Conservation (phyloP, 2,113 vertebrate species). For the Sitta europaea region DNA sequence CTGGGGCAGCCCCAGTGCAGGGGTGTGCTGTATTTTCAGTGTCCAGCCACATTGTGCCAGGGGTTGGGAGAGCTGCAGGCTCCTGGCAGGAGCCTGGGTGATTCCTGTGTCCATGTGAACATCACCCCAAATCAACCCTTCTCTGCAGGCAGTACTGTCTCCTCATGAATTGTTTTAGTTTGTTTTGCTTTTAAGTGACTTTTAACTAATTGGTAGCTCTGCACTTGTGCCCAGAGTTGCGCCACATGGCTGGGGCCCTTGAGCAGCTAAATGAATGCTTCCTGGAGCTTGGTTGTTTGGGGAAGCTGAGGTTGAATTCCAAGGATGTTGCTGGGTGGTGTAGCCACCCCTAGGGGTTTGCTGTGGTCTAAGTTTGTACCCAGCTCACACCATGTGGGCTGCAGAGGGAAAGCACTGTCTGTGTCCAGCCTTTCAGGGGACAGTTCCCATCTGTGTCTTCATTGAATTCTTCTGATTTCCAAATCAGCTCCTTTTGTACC, state of each 20-base stretch:
- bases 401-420: accelerated
- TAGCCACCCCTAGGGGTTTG: neutral
- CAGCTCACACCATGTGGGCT: neutral
- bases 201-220: neutral
- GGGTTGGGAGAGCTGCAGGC: neutral
- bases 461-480: neutral
- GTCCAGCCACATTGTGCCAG: accelerated
- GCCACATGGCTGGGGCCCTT: accelerated
- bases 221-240: accelerated
- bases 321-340: neutral
- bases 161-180: neutral
- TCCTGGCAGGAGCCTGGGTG: neutral
- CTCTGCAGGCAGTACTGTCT: accelerated
- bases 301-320: neutral
- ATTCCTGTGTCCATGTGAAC: neutral
- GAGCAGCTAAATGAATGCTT: accelerated
- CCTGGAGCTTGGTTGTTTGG: neutral
- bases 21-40: accelerated
- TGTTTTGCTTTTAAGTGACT: neutral
- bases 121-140: neutral
- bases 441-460: neutral
- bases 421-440: neutral
- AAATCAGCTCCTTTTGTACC: neutral
- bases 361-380: neutral
- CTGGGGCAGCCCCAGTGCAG: accelerated